A percentile compares a stretch with the other conserved stretches of the same genome.
Evolutionary conservation across 2,888 invertebrate genomes (phyloP).

Genomic region (Xylota segnis): DNA sequence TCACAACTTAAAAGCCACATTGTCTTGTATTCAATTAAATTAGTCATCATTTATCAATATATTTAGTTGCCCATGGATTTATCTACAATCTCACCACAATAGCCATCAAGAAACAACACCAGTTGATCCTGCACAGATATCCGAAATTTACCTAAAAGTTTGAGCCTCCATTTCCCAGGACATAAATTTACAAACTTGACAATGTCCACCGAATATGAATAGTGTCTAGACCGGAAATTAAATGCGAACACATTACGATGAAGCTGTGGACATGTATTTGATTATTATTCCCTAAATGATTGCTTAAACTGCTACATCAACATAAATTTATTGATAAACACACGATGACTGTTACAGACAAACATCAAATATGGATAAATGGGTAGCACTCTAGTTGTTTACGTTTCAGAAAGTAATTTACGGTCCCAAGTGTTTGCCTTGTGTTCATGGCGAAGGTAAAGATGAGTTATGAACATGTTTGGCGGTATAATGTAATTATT

Average conservation of each 20-base stretch:
- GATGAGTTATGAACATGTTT: slow-evolving; percentile 12
- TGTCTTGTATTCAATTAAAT: too few species aligned
- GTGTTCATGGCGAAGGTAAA: not conserved
- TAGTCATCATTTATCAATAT: not conserved
- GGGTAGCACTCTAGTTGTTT: slow-evolving; percentile 21
- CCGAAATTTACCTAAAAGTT: not conserved
- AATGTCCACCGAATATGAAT: slow-evolving; percentile 48
- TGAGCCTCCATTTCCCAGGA: slow-evolving; percentile 21
- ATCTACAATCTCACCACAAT: not conserved
- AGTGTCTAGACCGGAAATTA: slow-evolving; percentile 70
- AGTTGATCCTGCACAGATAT: not conserved
- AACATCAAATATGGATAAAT: slow-evolving; percentile 4
- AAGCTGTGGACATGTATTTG: slow-evolving; percentile 32
- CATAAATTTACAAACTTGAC: slow-evolving; percentile 61
- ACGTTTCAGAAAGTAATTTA: slow-evolving; percentile 29
- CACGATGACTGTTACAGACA: slow-evolving; percentile 13
- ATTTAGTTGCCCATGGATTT: not conserved
- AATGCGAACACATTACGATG: slow-evolving; percentile 60
- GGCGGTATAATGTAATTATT: not conserved
- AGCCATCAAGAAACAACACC: not conserved
- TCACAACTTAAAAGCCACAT: too few species aligned
- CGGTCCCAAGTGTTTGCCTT: slow-evolving; percentile 28
- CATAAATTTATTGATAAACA: slow-evolving; percentile 48
- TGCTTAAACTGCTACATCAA: slow-evolving; percentile 39
- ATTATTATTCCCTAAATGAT: slow-evolving; percentile 52